Evolutionary conservation across 1,140 invertebrate species (phyloP).

Genomic region (Eriosoma lanigerum): DNA sequence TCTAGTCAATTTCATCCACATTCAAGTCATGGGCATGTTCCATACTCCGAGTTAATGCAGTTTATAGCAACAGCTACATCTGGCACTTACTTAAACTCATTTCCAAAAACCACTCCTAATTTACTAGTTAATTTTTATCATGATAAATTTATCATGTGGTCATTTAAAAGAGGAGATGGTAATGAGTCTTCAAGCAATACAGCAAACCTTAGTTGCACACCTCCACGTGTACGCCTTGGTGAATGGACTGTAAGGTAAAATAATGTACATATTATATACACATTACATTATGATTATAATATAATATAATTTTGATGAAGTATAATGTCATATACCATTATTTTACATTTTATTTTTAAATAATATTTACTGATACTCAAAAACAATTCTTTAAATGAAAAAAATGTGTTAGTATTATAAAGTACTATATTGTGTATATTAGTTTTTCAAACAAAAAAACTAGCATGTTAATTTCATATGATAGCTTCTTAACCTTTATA

Average conservation of each 20-base stretch:
- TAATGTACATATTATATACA: constrained; percentile 5
- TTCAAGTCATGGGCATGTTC: constrained; percentile 68
- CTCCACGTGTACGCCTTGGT: constrained; percentile 54
- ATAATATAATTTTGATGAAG: too few species aligned
- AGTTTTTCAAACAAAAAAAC: too few species aligned
- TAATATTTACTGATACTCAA: too few species aligned
- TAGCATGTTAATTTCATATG: too few species aligned
- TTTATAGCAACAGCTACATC: constrained; percentile 79
- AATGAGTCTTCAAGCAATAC: constrained; percentile 23
- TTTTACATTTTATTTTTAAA: too few species aligned
- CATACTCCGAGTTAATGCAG: constrained; percentile 76
- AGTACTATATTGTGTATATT: too few species aligned
- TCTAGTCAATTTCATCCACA: constrained; percentile 71
- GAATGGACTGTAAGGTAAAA: constrained; percentile 61
- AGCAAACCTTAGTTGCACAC: constrained; percentile 34
- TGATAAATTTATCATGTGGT: constrained; percentile 74
- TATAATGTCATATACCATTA: too few species aligned
- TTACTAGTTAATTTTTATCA: constrained; percentile 69
- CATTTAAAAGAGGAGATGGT: constrained; percentile 63
- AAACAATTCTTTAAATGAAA: too few species aligned
- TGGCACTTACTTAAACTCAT: constrained; percentile 65
- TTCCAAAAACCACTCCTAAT: constrained; percentile 42
- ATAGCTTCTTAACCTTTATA: too few species aligned
- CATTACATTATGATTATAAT: too few species aligned
- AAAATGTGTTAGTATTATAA: too few species aligned